Evolutionary conservation across 1,140 invertebrate genomes (phyloP), one percentile per base, ranked within the genome.

Genomic region (Harlomillsia oculata): DNA sequence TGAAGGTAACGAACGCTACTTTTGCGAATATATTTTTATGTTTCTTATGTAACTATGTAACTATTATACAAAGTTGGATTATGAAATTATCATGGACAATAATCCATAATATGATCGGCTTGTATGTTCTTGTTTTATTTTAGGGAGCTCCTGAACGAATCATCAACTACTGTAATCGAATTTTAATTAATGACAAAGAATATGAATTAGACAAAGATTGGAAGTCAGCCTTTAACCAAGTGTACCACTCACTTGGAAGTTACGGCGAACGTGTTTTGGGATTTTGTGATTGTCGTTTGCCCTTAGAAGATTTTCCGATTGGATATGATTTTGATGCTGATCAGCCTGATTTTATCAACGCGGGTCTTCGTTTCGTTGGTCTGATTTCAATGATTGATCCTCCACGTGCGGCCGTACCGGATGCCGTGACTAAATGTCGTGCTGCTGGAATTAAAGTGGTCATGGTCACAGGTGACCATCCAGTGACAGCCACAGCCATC

Each of bases 111-210:
- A n/a, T n/a, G n/a, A n/a, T n/a, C n/a, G n/a, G n/a, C n/a, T n/a
- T n/a, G n/a, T n/a, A n/a, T n/a, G n/a, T n/a, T n/a, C n/a, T n/a
- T n/a, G n/a, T n/a, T n/a, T n/a, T n/a, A 39, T 40, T 40, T 41
- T 20, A 64, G 69, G 81, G 82, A 32, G 81, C 81, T 34, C 81
- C 81, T 14, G 82, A 84, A 67, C 71, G 79, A 60, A 81, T 83
- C 63, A 71, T 82, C 18, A 79, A 81, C 56, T 68, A 76, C 25
- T 83, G 79, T 66, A 71, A 74, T 11, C 75, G 74, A n/a, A 80
- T 83, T 34, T 66, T 79, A 34, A 72, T 80, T 49, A 30, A 48
- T 29, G 73, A 81, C 16, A 28, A 34, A 16, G 54, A 56, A 77
- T 57, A 76, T 77, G 41, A 67, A 71, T 23, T 28, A 44, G 79